Evolutionary conservation across 2,113 vertebrate species (phyloP).

Genomic region (Pterophyllum scalare): DNA sequence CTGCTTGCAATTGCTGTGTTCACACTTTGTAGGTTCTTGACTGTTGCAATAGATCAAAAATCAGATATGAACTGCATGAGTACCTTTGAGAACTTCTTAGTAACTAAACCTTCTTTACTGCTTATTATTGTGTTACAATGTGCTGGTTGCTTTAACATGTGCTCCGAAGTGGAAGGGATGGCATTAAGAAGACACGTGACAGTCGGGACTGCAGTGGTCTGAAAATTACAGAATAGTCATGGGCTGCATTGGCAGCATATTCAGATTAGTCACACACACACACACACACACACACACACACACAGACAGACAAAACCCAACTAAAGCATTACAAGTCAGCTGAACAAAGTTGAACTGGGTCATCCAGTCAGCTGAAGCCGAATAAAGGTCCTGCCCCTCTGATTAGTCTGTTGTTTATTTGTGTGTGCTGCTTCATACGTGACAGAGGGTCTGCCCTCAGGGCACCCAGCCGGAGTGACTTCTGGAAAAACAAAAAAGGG

Average conservation of each 20-base stretch:
- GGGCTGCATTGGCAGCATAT: constrained; percentile 32
- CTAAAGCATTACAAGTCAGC: constrained; percentile 17
- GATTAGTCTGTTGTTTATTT: constrained; percentile 65
- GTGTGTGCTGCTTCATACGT: constrained; percentile 42
- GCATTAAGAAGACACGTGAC: constrained; percentile 32
- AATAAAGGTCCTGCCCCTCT: constrained; percentile 44
- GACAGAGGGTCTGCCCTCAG: constrained; percentile 50
- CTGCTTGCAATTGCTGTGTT: background rate
- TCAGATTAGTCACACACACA: constrained; percentile 44
- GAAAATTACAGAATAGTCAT: constrained; percentile 43
- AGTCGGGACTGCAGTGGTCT: constrained; percentile 18
- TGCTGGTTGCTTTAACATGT: constrained; percentile 16
- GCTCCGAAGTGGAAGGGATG: constrained; percentile 31
- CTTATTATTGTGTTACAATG: constrained; percentile 13
- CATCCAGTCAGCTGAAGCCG: constrained; percentile 52
- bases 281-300: background rate
- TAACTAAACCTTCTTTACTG: background rate
- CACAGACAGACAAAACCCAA: background rate
- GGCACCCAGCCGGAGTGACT: constrained; percentile 56
- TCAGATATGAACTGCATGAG: background rate
- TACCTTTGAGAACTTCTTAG: constrained; percentile 3
- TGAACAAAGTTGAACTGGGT: constrained; percentile 64
- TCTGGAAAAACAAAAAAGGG: constrained; percentile 67
- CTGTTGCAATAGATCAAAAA: constrained; percentile 3
- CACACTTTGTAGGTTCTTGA: background rate